Percentiles rank a stretch among this genome's conserved stretches.
These are phyloP conservation scores for Calycopis cecrops DNA, from an alignment of 1,140 invertebrate genomes.

Conservation along the genomic window DNA sequence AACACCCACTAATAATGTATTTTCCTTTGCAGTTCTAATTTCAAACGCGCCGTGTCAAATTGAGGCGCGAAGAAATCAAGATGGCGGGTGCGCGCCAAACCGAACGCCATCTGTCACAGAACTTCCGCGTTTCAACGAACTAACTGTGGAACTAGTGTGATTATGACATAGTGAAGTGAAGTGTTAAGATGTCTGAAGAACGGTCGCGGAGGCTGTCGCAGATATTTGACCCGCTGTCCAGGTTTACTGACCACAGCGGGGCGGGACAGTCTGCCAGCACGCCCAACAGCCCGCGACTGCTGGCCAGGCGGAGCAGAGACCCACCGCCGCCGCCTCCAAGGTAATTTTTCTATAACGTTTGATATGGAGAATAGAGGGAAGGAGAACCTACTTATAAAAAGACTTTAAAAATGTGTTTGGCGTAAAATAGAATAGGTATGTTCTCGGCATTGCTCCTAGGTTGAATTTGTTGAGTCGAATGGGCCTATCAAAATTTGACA, in stretches of 20 bases:
- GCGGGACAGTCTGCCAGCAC: conserved; percentile 76
- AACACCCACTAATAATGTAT: conserved; percentile 46
- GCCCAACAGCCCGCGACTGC: conserved; percentile 80
- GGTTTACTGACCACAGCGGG: conserved; percentile 78
- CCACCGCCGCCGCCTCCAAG: conserved; percentile 76
- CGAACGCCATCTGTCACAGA: conserved; percentile 44
- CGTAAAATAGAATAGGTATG: no score
- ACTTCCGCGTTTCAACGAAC: conserved; percentile 50
- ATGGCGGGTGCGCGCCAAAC: conserved; percentile 60
- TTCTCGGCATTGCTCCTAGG: no score
- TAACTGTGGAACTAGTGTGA: conserved; percentile 58
- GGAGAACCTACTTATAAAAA: neutral
- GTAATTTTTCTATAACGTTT: conserved; percentile 28
- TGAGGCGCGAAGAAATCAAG: conserved; percentile 57
- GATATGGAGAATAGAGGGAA: no score
- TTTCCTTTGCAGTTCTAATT: conserved; percentile 65
- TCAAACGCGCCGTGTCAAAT: conserved; percentile 35
- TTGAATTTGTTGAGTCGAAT: no score
- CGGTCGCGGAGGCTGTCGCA: conserved; percentile 82
- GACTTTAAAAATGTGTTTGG: neutral
- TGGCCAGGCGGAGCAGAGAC: conserved; percentile 75
- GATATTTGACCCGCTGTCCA: conserved; percentile 85
- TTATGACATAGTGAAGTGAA: conserved; percentile 43
- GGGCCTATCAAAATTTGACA: no score
- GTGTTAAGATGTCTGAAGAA: conserved; percentile 76